Conservation (phyloP, 2,797 vertebrate genomes). For the Pangasius krempfi region DNA sequence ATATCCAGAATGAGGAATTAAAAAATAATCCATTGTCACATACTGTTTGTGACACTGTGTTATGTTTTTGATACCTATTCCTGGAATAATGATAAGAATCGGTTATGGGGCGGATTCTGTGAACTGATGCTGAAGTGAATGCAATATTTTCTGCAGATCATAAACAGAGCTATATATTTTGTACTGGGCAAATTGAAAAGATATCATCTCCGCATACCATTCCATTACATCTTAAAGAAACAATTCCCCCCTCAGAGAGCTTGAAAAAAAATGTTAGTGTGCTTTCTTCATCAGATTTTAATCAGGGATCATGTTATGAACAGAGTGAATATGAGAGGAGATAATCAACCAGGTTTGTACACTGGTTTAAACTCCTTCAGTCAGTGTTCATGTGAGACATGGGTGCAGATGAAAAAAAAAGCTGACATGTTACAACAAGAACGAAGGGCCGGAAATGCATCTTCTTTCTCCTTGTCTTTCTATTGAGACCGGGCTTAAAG, state of each 20-base stretch:
- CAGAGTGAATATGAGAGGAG: not conserved
- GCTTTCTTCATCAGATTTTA: not conserved
- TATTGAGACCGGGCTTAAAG: slow-evolving; percentile 11
- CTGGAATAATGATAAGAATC: slow-evolving; percentile 18
- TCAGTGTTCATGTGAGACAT: slow-evolving; percentile 16
- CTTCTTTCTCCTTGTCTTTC: slow-evolving; percentile 11
- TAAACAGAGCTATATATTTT: not conserved
- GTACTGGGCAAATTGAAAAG: not conserved
- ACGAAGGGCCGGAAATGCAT: not conserved
- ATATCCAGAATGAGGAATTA: not conserved
- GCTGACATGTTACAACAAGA: slow-evolving; percentile 46
- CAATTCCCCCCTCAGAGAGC: not conserved
- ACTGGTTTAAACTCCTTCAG: not conserved
- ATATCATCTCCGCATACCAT: not conserved
- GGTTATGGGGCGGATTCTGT: not conserved
- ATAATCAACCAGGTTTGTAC: too few relatives aligned
- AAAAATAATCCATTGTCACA: not conserved
- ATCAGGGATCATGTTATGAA: slow-evolving; percentile 1
- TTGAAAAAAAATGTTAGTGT: not conserved
- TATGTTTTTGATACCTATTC: not conserved
- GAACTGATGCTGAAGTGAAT: not conserved
- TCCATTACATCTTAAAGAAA: not conserved
- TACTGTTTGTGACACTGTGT: not conserved
- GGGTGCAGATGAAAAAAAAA: slow-evolving; percentile 14
- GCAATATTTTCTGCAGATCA: not conserved